Base-by-base conservation (phyloP, 1,140 invertebrate species). In the Grapholita molesta region DNA sequence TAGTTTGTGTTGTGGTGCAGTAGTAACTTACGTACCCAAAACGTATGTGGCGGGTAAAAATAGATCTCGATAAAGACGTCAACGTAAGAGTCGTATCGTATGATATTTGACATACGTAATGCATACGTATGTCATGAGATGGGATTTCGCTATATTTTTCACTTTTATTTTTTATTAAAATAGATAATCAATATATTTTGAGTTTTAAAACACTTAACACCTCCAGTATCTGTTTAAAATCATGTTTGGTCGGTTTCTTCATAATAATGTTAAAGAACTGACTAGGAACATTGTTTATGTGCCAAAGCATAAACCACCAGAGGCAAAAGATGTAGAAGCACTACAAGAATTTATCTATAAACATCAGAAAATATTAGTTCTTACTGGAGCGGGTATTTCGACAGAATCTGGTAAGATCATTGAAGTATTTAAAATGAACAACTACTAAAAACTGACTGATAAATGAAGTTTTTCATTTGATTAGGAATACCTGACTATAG, bases 321-420 rank as follows among this genome's bases (percentile, higher is more conserved):
- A 92, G 38, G 79, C 92, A 35, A 83, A 93, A 67, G 95, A 97
- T 70, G 84, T 97, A 35, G 76, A 93, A 53, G 87, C 83, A 55
- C 81, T 98, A 1, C 92, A 94, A 79, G 88, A 95, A 21, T 97
- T 97, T 83, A 78, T 98, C 4, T 71, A 85, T 9, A 86, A 89
- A 9, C 90, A 94, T 71, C 85, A 93, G 11, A 95, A 94, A 82
- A 89, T 96, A 23, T 90, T 97, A 55, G 93, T 98, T 52, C 76
- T 99, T 57, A 98, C 97, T 52, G 98, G 98, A 33, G 98, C 98
- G 74, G 98, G 98, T 66, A 95, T 99, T 78, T 99, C 98, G 24
- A 99, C 98, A 12, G 98, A 99, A 94, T 96, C 95, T 83, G 94
- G 94, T 95, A 81, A 73, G 69, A 42, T 11, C 15, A 69, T 32